Evolutionary conservation across 1,140 invertebrate species (phyloP).

Genomic region (Pseudoatta argentina): DNA sequence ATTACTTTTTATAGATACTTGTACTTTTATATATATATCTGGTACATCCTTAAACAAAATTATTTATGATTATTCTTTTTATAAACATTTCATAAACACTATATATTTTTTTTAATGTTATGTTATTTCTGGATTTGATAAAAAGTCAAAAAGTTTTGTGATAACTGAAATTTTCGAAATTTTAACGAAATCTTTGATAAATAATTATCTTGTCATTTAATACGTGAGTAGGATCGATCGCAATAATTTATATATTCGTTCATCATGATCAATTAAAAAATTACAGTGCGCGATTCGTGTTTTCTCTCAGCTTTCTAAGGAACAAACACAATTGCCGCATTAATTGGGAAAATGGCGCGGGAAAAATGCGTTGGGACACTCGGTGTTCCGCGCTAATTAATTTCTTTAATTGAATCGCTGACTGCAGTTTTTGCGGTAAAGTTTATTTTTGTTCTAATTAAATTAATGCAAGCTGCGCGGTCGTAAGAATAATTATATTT

Average conservation of each 20-base stretch:
- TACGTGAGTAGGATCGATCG: background rate
- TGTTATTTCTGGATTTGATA: background rate
- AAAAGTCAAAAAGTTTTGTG: background rate
- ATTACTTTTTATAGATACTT: too few species aligned
- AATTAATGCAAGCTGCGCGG: background rate
- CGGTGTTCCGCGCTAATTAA: slow-evolving; percentile 46
- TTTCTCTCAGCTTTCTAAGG: background rate
- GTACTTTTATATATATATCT: too few species aligned
- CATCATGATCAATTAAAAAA: slow-evolving; percentile 9
- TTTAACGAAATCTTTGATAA: background rate
- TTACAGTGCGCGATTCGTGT: background rate
- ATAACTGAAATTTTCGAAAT: background rate
- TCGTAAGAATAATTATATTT: background rate
- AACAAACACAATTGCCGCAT: slow-evolving; percentile 33
- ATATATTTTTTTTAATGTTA: background rate
- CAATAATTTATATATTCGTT: background rate
- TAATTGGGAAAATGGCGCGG: slow-evolving; percentile 31
- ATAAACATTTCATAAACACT: background rate
- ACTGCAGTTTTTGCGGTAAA: slow-evolving; percentile 20
- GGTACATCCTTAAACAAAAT: background rate
- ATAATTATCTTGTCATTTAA: background rate
- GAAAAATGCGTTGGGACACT: background rate
- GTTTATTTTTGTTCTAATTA: slow-evolving; percentile 36
- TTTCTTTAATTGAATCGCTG: slow-evolving; percentile 52
- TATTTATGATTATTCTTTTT: background rate